A percentile compares a stretch with the other conserved stretches of the same genome.
Conservation (phyloP, 2,113 vertebrate species). For the Danio rerio region DNA sequence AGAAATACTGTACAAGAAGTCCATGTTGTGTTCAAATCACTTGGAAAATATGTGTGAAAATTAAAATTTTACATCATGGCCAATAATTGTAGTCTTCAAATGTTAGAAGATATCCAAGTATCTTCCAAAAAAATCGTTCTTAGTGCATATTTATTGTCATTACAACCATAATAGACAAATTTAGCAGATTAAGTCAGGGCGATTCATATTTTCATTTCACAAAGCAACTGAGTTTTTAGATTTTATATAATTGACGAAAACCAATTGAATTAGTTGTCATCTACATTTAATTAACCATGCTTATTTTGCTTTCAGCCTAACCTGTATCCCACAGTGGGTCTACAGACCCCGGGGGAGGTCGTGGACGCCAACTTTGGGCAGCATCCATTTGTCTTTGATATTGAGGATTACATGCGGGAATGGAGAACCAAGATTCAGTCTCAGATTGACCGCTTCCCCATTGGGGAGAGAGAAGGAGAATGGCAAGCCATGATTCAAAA, state of each 20-base stretch:
- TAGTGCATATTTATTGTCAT: too few relatives aligned
- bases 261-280: neutral
- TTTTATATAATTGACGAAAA: neutral
- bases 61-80: too few relatives aligned
- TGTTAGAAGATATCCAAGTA: too few relatives aligned
- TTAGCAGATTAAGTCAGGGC: too few relatives aligned
- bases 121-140: too few relatives aligned
- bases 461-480: slow-evolving; percentile 94
- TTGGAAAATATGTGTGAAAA: too few relatives aligned
- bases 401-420: slow-evolving; percentile 98
- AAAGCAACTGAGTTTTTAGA: too few relatives aligned
- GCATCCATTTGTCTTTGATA: slow-evolving; percentile 97
- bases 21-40: too few relatives aligned
- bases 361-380: slow-evolving; percentile 98
- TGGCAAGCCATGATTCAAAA: slow-evolving; percentile 99
- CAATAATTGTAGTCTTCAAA: too few relatives aligned
- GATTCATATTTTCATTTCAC: too few relatives aligned
- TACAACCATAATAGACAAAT: too few relatives aligned
- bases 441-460: slow-evolving; percentile 93
- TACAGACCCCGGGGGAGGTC: slow-evolving; percentile 97
- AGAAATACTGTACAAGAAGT: too few relatives aligned
- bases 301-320: slow-evolving; percentile 84
- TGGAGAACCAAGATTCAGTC: slow-evolving; percentile 98
- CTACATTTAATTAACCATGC: neutral
- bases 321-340: slow-evolving; percentile 96